Conservation (phyloP, 2,888 invertebrate species). For the Periphyllus acericola region DNA sequence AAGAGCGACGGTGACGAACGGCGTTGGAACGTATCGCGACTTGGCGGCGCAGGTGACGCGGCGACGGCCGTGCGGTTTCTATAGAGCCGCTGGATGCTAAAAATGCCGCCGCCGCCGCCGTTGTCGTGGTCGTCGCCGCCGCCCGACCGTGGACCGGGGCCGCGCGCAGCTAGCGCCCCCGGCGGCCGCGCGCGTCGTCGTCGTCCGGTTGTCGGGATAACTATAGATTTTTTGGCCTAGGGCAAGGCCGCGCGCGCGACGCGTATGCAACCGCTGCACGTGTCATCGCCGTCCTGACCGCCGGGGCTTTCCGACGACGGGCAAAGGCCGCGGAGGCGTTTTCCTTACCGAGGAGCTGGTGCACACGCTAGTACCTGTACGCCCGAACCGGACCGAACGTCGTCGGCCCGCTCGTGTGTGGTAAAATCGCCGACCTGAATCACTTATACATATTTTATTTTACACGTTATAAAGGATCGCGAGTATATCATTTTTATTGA, state of each 20-base stretch:
- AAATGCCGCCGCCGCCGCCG: constrained; percentile 48
- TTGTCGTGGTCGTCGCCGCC: neutral
- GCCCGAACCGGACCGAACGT: too few relatives aligned
- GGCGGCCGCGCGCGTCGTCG: constrained; percentile 12
- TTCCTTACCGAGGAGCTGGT: too few relatives aligned
- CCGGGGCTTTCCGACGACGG: too few relatives aligned
- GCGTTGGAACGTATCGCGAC: neutral
- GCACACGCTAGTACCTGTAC: too few relatives aligned
- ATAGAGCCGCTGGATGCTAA: constrained; percentile 56
- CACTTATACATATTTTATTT: too few relatives aligned
- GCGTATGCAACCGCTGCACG: too few relatives aligned
- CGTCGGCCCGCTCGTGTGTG: too few relatives aligned
- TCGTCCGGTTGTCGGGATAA: constrained; percentile 27
- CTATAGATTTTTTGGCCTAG: constrained; percentile 62
- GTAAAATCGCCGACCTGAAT: too few relatives aligned
- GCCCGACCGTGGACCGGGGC: constrained; percentile 7
- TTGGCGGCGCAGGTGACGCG: constrained; percentile 38
- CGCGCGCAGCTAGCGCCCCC: constrained; percentile 29
- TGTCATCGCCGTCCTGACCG: too few relatives aligned
- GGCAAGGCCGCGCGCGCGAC: constrained; percentile 40
- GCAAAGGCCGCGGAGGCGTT: too few relatives aligned
- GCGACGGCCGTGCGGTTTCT: constrained; percentile 59
- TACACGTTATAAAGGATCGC: too few relatives aligned
- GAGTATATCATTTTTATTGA: too few relatives aligned
- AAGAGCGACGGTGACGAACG: neutral